These are phyloP conservation scores for Fistularia tabacaria DNA, from an alignment of 2,797 vertebrate genomes.

Conservation along the genomic window DNA sequence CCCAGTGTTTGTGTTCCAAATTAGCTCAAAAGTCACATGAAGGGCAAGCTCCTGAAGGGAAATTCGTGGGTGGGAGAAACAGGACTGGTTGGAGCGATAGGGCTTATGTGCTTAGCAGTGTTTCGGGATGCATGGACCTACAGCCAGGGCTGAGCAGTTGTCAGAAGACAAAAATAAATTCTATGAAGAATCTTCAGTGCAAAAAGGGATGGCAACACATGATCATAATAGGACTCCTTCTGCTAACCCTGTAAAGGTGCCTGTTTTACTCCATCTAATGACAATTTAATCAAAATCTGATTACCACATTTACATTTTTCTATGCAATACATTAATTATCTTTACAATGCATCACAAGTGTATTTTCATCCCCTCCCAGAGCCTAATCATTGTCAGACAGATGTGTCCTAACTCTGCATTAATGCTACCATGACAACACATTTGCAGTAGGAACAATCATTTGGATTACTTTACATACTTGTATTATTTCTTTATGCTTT, in stretches of 20 bases:
- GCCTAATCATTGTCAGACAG: too few species aligned
- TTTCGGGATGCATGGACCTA: slow-evolving; percentile 35
- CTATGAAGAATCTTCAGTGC: slow-evolving; percentile 21
- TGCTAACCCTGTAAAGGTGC: slow-evolving; percentile 23
- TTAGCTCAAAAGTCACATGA: slow-evolving; percentile 59
- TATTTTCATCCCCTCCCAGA: too few species aligned
- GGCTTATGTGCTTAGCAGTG: slow-evolving; percentile 43
- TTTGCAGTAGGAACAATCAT: too few species aligned
- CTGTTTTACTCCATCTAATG: slow-evolving; percentile 12
- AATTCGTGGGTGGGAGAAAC: slow-evolving; percentile 34
- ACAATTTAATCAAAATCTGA: too few species aligned
- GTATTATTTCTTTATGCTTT: too few species aligned
- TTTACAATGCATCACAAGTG: too few species aligned
- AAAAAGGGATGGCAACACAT: slow-evolving; percentile 22
- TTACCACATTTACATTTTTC: too few species aligned
- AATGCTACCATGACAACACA: too few species aligned
- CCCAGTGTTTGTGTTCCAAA: slow-evolving; percentile 56
- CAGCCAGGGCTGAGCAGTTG: slow-evolving; percentile 20
- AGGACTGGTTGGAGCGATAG: slow-evolving; percentile 21
- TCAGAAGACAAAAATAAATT: slow-evolving; percentile 43
- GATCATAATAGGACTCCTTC: slow-evolving; percentile 18
- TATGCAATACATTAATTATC: too few species aligned
- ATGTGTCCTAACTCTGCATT: too few species aligned
- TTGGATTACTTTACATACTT: too few species aligned
- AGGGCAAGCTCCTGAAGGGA: slow-evolving; percentile 47